Base-by-base conservation (phyloP, 1,140 invertebrate genomes). In the Psilanteris sp. region DNA sequence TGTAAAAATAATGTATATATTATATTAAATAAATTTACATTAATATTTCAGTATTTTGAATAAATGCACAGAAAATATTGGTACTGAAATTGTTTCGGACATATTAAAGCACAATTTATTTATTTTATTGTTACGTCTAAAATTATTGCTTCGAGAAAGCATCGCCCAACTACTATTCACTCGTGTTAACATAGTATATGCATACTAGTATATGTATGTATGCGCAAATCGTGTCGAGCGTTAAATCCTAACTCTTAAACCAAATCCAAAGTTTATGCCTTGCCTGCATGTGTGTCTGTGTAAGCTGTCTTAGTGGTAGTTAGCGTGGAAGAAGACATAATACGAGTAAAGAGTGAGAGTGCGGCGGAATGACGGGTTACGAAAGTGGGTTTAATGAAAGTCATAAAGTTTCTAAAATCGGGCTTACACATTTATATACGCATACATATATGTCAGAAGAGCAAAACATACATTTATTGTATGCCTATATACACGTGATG, bases 371-470 rank as follows among this genome's bases (percentile, higher is more conserved):
- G 39, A 36, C 36, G 46, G 34, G 36, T 64, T 48, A 68, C 32
- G 52, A 41, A 48, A 66, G 20, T 27, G 68, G 77, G 57, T 81
- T 83, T 83, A 83, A 83, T 81, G 80, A 83, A 82, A 82, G 62
- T 61, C 74, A 79, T 82, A 83, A 84, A 84, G 72, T 77, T 71
- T 55, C 59, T 73, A 59, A 73, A 64, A 73, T 73, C 70, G 37
- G 70, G 52, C 44, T 31, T 11, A 11, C 24, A 39, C 36, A n/a
- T 52, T 61, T 61, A 14, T 29, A 20, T 18, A 22, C 20, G 54
- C 11, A 20, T 10, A 22, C 20, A 46, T 9, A 20, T 10, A 7
- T 50, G 50, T 31, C 20, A 11, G 31, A 11, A 14, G 22, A 5
- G 22, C 44, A 61, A 31, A 54, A 57, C 43, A 39, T 44, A 27